Evolutionary conservation across 1,140 invertebrate species (phyloP), one percentile per base, ranked within the genome.

Genomic region (Neelides sp.): DNA sequence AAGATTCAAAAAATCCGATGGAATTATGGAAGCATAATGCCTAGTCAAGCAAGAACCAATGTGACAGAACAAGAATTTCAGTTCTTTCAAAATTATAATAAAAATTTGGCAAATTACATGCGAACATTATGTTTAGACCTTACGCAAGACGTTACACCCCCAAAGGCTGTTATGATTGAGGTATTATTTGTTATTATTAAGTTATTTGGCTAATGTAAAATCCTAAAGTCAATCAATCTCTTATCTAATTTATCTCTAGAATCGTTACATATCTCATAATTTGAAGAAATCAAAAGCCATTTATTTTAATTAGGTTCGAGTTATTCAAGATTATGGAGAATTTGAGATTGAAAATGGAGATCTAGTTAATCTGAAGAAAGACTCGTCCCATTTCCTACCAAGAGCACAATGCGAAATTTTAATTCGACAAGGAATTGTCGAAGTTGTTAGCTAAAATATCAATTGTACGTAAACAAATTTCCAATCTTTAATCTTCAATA

Each of bases 331-430:
- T 69, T 92, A 91, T 72, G 93, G 93, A 1, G 88, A 87, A 68
- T 80, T 92, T 64, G 92, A 97, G 68, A 73, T 93, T 13, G 89
- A 90, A 63, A 85, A 93, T 73, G 94, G 93, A 30, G 82, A 86
- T 64, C 75, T 83, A 0, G 77, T 97, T 20, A 74, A 83, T 45
- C 69, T 98, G 1, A 90, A 87, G 66, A 92, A 92, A 68, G 87
- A 96, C 65, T 92, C 83, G 60, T 81, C 86, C 69, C 89, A 96
- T 69, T 85, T 90, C 64, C 68, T 98, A 27, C 83, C 89, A 8
- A 74, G 88, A 55, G 75, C 78, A 3, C 83, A 91, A 63, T 92
- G 89, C 68, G 90, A 97, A 68, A 78, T 85, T 40, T 73, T 97
- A 1, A 90, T 97, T 47, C 72, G 87, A 49, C 88, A 93, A 73